Base-by-base conservation (phyloP, 1,140 invertebrate genomes). In the Ips nitidus region DNA sequence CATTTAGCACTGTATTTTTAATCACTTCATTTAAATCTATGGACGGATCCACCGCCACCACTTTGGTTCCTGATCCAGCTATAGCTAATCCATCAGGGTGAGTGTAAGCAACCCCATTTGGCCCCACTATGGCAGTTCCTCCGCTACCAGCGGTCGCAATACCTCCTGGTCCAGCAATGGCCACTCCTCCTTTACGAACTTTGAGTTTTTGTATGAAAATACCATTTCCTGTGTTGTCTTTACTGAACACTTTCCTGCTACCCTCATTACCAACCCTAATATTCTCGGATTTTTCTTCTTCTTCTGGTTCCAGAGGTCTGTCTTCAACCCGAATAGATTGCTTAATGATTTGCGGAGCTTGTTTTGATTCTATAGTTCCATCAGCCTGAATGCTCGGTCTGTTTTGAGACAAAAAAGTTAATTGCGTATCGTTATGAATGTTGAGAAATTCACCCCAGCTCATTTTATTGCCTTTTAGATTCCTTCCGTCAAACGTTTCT, bases 71-170 rank as follows among this genome's bases (percentile, higher is more conserved):
- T 1, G 88, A 87, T 1, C 89, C 89, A 1, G 88, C 89, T 4
- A 90, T 87, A 2, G 88, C 88, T 1, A 89, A 75, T 39, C 88
- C 89, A 72, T 83, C 86, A 3, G 87, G 87, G 74, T 89, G 86
- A 1, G 88, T 90, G 65, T 89, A 88, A 0, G 89, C 89, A 41
- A 88, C 82, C 0, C 89, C 89, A 5, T 88, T 88, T 3, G 89
- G 88, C 2, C 89, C 89, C 1, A 91, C 89, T 50, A 91, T 89
- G 0, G 89, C 89, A 1, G 89, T 89, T 4, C 89, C 89, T 2
- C 89, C 89, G 70, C 84, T 86, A 4, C 89, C 89, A 1, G 89
- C 89, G 1, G 88, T 90, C 0, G 89, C 89, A 47, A 90, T 87
- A 55, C 89, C 89, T 4, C 89, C 89, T 0, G 89, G 89, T 0